These are phyloP conservation scores for Aleiodes leptofemur DNA, from an alignment of 2,888 invertebrate species.

Conservation along the genomic window DNA sequence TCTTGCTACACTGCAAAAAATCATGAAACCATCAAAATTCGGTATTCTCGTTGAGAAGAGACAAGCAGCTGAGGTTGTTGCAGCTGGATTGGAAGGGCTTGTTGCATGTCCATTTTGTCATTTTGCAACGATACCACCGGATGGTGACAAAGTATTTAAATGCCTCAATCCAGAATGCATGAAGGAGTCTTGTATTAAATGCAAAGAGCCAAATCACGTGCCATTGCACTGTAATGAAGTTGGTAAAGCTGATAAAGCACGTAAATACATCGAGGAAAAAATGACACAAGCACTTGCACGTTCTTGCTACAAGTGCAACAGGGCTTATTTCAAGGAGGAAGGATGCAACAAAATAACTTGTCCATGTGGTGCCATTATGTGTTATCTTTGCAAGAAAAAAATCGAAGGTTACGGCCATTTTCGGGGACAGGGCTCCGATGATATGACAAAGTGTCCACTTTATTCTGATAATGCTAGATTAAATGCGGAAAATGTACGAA, in stretches of 20 bases:
- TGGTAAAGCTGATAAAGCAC: constrained; percentile 64
- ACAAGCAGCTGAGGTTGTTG: constrained; percentile 76
- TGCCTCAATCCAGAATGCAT: constrained; percentile 77
- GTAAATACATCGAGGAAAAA: constrained; percentile 65
- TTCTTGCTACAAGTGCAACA: constrained; percentile 75
- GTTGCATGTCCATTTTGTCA: constrained; percentile 77
- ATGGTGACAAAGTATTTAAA: constrained; percentile 74
- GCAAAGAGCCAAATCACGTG: constrained; percentile 75
- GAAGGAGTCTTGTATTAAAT: constrained; percentile 76
- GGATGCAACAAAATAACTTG: constrained; percentile 80
- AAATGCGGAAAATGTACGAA: constrained; percentile 72
- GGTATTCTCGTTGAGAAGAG: constrained; percentile 73
- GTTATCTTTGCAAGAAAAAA: constrained; percentile 78
- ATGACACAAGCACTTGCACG: constrained; percentile 70
- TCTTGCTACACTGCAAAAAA: constrained; percentile 66
- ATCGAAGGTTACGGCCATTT: constrained; percentile 78
- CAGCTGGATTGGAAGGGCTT: constrained; percentile 76
- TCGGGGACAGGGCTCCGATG: constrained; percentile 73
- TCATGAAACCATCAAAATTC: constrained; percentile 74
- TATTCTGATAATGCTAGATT: constrained; percentile 72
- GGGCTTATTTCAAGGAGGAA: constrained; percentile 77
- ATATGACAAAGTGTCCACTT: constrained; percentile 72
- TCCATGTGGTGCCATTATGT: constrained; percentile 77
- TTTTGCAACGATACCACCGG: constrained; percentile 76
- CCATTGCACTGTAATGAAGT: constrained; percentile 74